Base-by-base conservation (phyloP, 2,888 invertebrate species). In the Argyra leucocephala region DNA sequence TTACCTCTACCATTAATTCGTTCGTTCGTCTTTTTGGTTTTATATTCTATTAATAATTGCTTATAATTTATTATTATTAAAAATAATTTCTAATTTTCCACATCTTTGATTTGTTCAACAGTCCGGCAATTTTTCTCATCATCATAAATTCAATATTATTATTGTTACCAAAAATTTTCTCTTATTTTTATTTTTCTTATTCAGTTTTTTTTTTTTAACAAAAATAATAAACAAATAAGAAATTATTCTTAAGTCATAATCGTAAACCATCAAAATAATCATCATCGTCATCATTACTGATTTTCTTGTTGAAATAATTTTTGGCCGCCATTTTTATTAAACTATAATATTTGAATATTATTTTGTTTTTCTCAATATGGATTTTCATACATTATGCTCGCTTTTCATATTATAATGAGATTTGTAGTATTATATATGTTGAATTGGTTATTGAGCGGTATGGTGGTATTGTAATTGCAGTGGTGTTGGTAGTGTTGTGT, bases 31-130 rank as follows among this genome's bases (percentile, higher is more conserved):
- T n/a, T n/a, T n/a, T n/a, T n/a, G n/a, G n/a, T n/a, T n/a, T n/a
- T n/a, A n/a, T n/a, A n/a, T n/a, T n/a, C n/a, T n/a, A n/a, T n/a
- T 48, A 48, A 48, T 48, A 48, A 48, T 48, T 48, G 48, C 18
- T 48, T 48, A 48, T 59, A 23, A 59, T 24, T 59, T 59, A 59
- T 59, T 59, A 59, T 59, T 12, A 59, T 59, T 59, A 59, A 59
- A 59, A 59, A 59, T 18, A 23, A 59, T 59, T 59, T 59, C 59
- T 59, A 59, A 59, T 59, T 59, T 59, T 59, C 59, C 59, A 59
- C 59, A 59, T 59, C 59, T 59, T 59, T 59, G 59, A 59, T 24
- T 59, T 59, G 59, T 59, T 59, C 3, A 59, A 59, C 59, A 59
- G 12, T 59, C 59, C 59, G 59, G 59, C 23, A 59, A 59, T 59